Conservation (phyloP, 92 coral and sea anemone genomes). For the Epizoanthus ramosus region DNA sequence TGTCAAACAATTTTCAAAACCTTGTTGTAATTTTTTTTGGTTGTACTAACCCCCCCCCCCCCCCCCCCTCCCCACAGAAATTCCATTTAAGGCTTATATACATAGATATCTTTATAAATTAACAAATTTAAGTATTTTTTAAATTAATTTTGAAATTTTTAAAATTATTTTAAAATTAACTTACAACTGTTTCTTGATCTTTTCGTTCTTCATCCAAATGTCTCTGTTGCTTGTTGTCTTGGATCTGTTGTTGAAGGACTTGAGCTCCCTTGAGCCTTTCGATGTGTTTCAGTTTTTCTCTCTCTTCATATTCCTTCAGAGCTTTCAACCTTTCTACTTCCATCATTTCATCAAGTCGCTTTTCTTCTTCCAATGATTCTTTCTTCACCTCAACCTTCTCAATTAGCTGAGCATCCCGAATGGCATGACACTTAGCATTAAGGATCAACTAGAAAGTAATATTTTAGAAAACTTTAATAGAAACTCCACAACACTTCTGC, state of each 20-base stretch:
- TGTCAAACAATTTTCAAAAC: too few relatives aligned
- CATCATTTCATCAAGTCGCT: slow-evolving; percentile 98
- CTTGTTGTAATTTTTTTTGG: too few relatives aligned
- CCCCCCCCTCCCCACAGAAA: too few relatives aligned
- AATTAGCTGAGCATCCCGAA: slow-evolving; percentile 98
- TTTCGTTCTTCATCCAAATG: slow-evolving; percentile 92
- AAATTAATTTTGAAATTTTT: neutral
- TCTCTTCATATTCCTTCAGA: slow-evolving; percentile 85
- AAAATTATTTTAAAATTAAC: neutral
- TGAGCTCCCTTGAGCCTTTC: slow-evolving; percentile 92
- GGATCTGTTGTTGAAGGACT: slow-evolving; percentile 85
- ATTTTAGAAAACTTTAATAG: neutral
- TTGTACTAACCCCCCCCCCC: too few relatives aligned
- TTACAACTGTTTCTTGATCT: slow-evolving; percentile 95
- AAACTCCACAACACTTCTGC: neutral
- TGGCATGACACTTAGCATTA: slow-evolving; percentile 99
- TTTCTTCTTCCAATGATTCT: slow-evolving; percentile 91
- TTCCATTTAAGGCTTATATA: too few relatives aligned
- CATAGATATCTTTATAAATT: too few relatives aligned
- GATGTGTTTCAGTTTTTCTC: slow-evolving; percentile 79
- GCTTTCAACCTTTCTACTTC: slow-evolving; percentile 94
- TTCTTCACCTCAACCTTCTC: slow-evolving; percentile 97
- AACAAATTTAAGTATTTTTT: too few relatives aligned
- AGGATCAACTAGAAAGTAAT: slow-evolving; percentile 75
- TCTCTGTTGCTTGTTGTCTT: slow-evolving; percentile 77